Evolutionary conservation across 2,888 invertebrate species (phyloP), one percentile per base, ranked within the genome.

Genomic region (Acrobasis suavella): DNA sequence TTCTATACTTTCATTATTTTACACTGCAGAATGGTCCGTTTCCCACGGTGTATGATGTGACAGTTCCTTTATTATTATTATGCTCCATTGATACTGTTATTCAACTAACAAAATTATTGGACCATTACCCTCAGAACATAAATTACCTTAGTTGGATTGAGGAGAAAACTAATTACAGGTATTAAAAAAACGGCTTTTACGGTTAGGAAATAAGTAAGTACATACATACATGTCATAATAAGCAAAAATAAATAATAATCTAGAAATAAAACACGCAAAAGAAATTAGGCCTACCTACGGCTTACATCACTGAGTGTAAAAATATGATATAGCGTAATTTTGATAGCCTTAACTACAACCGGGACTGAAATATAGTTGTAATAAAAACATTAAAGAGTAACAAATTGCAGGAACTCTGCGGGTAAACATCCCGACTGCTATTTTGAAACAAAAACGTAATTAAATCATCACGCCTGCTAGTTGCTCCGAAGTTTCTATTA

Each of bases 391-490:
- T 69, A 72, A 72, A 73, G 68, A 69, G 52, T 70, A 69, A 73
- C 71, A 68, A 56, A 72, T 67, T 63, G 68, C 76, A 75, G 82
- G 82, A 83, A 76, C 74, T 71, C 76, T 72, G 76, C 69, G 75
- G 77, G 66, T 77, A 79, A 81, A 82, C 82, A 78, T 80, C 76
- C 80, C 69, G 69, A 65, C 60, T 50, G 69, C 71, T 71, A 70
- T 67, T 66, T 69, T 64, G 55, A 63, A 55, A 72, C 64, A 66
- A 69, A 72, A 67, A 22, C 62, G 62, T 61, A 59, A 73, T 68
- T 65, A 50, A 62, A 58, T 37, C 39, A 56, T 56, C 56, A 42
- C 56, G 16, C 46, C 39, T 56, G 32, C 32, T 32, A 32, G 52
- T 32, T 65, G 42, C 38, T 54, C 8, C 22, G 37, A 9, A 61